A percentile compares a stretch with the other conserved stretches of the same genome.
phyloP scores from a whole-genome alignment of 2,113 vertebrate genomes.

The Leiothrix lutea region DNA sequence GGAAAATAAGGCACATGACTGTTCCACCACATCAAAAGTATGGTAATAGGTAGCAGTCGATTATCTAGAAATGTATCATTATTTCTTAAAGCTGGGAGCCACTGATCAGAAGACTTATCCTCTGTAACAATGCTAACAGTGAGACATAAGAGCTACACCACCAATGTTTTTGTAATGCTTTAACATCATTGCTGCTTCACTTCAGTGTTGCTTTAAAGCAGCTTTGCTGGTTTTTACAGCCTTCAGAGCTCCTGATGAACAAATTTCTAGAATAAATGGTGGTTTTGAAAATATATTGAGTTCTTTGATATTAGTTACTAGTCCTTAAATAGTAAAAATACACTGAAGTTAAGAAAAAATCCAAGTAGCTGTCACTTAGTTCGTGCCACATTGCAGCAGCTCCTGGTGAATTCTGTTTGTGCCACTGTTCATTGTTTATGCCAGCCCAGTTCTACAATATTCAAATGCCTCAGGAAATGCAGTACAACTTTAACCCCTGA shows the following conservation, averaged over 20 bases:
- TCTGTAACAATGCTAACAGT: neutral
- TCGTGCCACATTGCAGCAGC: neutral
- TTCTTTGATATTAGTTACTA: neutral
- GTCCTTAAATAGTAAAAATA: neutral
- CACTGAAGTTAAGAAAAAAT: neutral
- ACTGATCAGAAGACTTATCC: neutral
- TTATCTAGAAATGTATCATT: constrained; percentile 22
- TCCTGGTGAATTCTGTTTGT: neutral
- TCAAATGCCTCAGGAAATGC: neutral
- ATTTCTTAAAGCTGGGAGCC: neutral
- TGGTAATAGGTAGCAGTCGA: constrained; percentile 11
- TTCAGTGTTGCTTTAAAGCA: neutral
- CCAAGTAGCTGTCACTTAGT: neutral
- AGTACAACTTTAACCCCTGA: neutral
- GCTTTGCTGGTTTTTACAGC: neutral
- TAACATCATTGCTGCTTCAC: neutral
- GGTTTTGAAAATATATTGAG: neutral
- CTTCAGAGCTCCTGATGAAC: neutral
- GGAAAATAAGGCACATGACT: constrained; percentile 15
- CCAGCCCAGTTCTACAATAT: neutral
- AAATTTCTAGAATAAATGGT: neutral
- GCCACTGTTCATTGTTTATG: neutral
- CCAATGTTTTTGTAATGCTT: neutral
- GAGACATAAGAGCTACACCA: neutral
- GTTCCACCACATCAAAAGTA: constrained; percentile 15